Evolutionary conservation across 2,797 vertebrate genomes (phyloP), one percentile per base, ranked within the genome.

Genomic region (Mormyrus hasselquistii): DNA sequence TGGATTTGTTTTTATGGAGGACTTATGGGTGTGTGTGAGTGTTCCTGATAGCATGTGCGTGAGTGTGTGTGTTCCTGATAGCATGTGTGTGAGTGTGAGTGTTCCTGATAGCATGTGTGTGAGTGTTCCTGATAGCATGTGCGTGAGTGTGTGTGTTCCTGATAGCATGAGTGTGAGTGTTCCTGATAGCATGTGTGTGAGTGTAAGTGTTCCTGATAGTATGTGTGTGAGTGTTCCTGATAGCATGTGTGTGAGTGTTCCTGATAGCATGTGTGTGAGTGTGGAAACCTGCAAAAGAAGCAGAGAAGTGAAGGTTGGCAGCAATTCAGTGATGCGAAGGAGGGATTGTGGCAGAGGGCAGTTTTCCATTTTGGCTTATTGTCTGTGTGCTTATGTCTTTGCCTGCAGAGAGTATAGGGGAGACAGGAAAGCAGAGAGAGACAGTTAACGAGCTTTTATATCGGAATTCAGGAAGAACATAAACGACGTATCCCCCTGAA

Each of bases 351-450:
- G 87, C 87, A 87, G 88, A 47, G 84, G 88, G 88, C 82, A 34
- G 16, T 65, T 59, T 38, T 89, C 90, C 90, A 89, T 88, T 59
- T 89, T 90, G 88, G 86, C 90, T 89, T 22, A 8, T 53, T 6
- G 10, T 84, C 86, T 29, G 16, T 34, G 55, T 84, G 55, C 84
- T 87, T 87, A 89, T 87, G 38, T 79, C 50, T 87, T 88, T 82
- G 65, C 69, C 62, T 22, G 52, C 34, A 50, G 57, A 88, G 41
- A 29, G 29, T 65, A 16, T 50, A 14, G 88, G 25, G 86, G 86
- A 84, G 41, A 41, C 57, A 22, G 57, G 38, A 34, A 29, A 73
- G 76, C 19, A 84, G 59, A 22, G 85, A 89, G 84, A 87, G 50
- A 57, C 34, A 14, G 14, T 76, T 19, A 25, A 12, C 19, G 16